Base-by-base conservation (phyloP, 2,888 invertebrate genomes). In the Ditula angustiorana region DNA sequence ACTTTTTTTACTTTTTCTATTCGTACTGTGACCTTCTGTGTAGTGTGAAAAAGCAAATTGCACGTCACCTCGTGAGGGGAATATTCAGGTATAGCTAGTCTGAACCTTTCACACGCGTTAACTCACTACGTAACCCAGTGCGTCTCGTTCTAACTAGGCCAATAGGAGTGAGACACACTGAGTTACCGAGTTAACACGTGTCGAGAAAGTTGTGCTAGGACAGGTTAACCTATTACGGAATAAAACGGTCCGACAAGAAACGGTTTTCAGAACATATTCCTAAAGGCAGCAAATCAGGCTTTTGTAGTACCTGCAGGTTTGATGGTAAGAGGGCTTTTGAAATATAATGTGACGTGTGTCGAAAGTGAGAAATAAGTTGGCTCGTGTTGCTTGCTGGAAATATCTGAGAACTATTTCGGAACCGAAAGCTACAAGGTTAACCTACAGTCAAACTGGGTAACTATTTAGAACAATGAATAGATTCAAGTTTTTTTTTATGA, bases 41-140 rank as follows among this genome's bases (percentile, higher is more conserved):
- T 28, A 30, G 16, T 55, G 16, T 47, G 21, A 3, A 11, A 16
- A 16, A 44, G 28, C 62, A 62, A 62, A 62, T 62, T 57, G 62
- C 49, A 50, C 50, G 49, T 49, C 30, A 41, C 23, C 41, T 24
- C 62, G 62, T 50, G 62, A 57, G 33, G 16, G 16, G 62, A 62
- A 62, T 62, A 21, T 44, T 53, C 50, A 28, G 23, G 60, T 52
- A n/a, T 49, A 11, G 5, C 26, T 35, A 19, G 8, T 11, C 47
- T 49, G 8, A 44, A 8, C 21, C 21, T 7, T 21, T 1, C 44
- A n/a, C n/a, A n/a, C n/a, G n/a, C n/a, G n/a, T n/a, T n/a, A n/a
- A n/a, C n/a, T n/a, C n/a, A n/a, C n/a, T n/a, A n/a, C n/a, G n/a
- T n/a, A n/a, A n/a, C n/a, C n/a, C n/a, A n/a, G n/a, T n/a, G n/a